Evolutionary conservation across 1,140 invertebrate species (phyloP).

Genomic region (Heliothis virescens): DNA sequence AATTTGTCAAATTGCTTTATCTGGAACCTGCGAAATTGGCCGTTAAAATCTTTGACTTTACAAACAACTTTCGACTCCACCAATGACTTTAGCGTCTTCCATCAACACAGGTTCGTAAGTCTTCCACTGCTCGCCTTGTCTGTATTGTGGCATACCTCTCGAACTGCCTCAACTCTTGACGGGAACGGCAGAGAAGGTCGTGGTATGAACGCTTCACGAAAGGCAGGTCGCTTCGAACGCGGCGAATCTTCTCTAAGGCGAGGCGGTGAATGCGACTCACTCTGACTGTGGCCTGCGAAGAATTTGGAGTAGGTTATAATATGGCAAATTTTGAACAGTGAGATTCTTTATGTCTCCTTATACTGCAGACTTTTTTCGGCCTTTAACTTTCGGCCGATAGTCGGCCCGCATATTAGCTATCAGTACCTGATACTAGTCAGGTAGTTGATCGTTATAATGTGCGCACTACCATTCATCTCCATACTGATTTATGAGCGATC

Average conservation of each 20-base stretch:
- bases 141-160: slow-evolving; percentile 56
- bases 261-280: slow-evolving; percentile 71
- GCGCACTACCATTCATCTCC: too few relatives aligned
- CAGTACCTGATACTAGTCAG: too few relatives aligned
- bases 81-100: not conserved
- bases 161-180: slow-evolving; percentile 66
- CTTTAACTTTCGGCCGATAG: too few relatives aligned
- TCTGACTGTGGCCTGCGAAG: slow-evolving; percentile 66
- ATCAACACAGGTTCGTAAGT: slow-evolving; percentile 50
- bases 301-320: not conserved
- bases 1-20: too few relatives aligned
- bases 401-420: too few relatives aligned
- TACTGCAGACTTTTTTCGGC: too few relatives aligned
- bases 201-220: slow-evolving; percentile 70
- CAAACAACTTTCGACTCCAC: slow-evolving; percentile 1
- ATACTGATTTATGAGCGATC: too few relatives aligned
- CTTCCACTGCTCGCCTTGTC: slow-evolving; percentile 51
- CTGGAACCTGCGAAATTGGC: too few relatives aligned
- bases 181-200: slow-evolving; percentile 70
- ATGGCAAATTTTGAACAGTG: too few relatives aligned
- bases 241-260: slow-evolving; percentile 69
- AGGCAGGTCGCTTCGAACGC: slow-evolving; percentile 73
- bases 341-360: too few relatives aligned
- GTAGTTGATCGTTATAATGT: too few relatives aligned
- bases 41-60: not conserved